phyloP scores from a whole-genome alignment of 2,797 vertebrate genomes.

The Onychomys torridus region DNA sequence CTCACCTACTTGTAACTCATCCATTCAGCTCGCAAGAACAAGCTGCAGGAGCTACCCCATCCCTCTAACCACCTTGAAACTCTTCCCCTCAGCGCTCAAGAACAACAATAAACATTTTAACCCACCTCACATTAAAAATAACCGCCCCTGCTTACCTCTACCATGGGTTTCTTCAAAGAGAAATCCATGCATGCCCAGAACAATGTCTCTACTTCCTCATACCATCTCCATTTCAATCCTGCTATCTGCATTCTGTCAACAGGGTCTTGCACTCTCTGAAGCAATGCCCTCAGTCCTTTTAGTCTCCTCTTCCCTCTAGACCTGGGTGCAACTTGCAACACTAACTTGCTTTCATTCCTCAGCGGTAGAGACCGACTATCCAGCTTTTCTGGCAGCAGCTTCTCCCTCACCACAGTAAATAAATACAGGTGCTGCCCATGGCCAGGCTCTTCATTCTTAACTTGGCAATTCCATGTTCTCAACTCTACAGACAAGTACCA shows the following conservation, averaged over 20 bases:
- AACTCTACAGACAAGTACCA: slow-evolving; percentile 37
- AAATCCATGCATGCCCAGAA: slow-evolving; percentile 47
- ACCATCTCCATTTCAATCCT: slow-evolving; percentile 41
- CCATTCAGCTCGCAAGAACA: background rate
- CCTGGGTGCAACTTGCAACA: background rate
- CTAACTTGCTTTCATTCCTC: slow-evolving; percentile 3
- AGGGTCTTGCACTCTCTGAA: background rate
- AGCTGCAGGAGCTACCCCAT: background rate
- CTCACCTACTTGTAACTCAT: background rate
- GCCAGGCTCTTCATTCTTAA: slow-evolving; percentile 52
- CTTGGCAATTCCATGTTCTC: slow-evolving; percentile 43
- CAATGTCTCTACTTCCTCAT: slow-evolving; percentile 14
- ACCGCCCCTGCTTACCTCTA: slow-evolving; percentile 44
- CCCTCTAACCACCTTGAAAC: background rate
- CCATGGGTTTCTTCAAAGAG: slow-evolving; percentile 51
- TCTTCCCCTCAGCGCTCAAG: background rate
- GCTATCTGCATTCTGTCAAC: background rate
- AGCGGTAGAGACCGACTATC: slow-evolving; percentile 1
- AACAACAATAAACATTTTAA: slow-evolving; percentile 1
- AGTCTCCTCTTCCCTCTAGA: slow-evolving; percentile 2
- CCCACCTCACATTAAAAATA: background rate
- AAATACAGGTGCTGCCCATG: slow-evolving; percentile 65
- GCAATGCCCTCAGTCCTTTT: background rate
- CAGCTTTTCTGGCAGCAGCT: slow-evolving; percentile 29
- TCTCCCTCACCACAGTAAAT: slow-evolving; percentile 59